Base-by-base conservation (phyloP, 35 echinoderm and acorn worm species). In the Amphiura filiformis region DNA sequence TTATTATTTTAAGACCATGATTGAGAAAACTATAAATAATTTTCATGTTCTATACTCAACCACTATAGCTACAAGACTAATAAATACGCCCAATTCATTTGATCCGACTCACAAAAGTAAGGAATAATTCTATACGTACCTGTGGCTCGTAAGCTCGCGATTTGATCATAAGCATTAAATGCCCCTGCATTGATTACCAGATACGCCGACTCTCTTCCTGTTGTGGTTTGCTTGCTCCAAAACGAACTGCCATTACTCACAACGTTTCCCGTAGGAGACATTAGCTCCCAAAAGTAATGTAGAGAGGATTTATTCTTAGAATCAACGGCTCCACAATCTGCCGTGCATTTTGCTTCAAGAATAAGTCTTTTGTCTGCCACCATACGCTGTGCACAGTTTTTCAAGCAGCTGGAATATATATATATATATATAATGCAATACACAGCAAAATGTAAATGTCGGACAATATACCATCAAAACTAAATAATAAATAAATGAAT, bases 331-430 rank as follows among this genome's bases (percentile, higher is more conserved):
- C 41, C 61, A 70, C 61, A 70, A 11, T 77, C 76, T 1, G 81
- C 78, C 1, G 70, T 88, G 44, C 89, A 92, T 20, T 32, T 20
- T 36, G 76, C 93, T 26, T 39, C 31, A 31, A 95, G 93, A 22
- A 82, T 86, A 9, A 92, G 47, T 33, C 91, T 87, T 49, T 44
- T 83, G 0, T 40, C 76, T 22, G 76, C n/a, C 4, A 26, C 79
- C 15, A 95, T 32, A 52, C 88, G 80, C 34, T 32, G 22, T 26
- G 80, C 90, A 64, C 93, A 95, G 57, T 95, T 95, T 20, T 79
- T 79, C 18, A 92, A 31, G 64, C 93, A 95, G 13, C 93, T 95
- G 76, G 26, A 36, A 78, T 9, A 47, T 47, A n/a, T n/a, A n/a
- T n/a, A n/a, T n/a, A n/a, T n/a, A n/a, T n/a, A n/a, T n/a, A n/a